These are phyloP conservation scores for Encarsia formosa DNA, from an alignment of 2,888 invertebrate genomes.

Conservation along the genomic window DNA sequence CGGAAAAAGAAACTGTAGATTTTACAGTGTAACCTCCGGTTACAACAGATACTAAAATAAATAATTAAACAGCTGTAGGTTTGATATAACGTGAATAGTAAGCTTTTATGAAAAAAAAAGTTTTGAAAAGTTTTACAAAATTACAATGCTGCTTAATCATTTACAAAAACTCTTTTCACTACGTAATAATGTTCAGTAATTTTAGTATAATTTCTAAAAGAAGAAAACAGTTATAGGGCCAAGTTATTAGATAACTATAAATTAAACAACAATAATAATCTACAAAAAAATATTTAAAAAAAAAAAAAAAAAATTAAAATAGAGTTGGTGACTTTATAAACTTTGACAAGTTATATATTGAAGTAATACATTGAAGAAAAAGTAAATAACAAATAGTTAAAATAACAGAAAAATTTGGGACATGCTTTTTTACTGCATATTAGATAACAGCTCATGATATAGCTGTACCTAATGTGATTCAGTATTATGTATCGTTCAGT, in stretches of 20 bases:
- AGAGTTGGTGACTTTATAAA: not conserved
- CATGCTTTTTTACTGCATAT: conserved; percentile 24
- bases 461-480: too few species aligned
- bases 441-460: conserved; percentile 17
- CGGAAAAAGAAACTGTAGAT: conserved; percentile 1
- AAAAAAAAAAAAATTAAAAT: not conserved
- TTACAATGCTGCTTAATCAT: conserved; percentile 1
- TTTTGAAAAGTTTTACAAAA: not conserved
- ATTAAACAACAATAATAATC: conserved; percentile 3
- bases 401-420: conserved; percentile 11
- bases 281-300: not conserved
- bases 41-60: too few species aligned
- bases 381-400: not conserved
- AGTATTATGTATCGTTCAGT: too few species aligned
- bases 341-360: not conserved
- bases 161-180: conserved; percentile 7
- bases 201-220: conserved; percentile 18
- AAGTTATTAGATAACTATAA: conserved; percentile 14
- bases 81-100: too few species aligned
- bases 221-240: conserved; percentile 18
- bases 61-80: too few species aligned
- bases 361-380: not conserved
- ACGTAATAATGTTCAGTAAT: conserved; percentile 16
- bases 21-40: too few species aligned
- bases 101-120: not conserved